Percentiles rank a stretch among this genome's conserved stretches.
phyloP scores from a whole-genome alignment of 92 coral and sea anemone genomes.

The Galaxea fascicularis region DNA sequence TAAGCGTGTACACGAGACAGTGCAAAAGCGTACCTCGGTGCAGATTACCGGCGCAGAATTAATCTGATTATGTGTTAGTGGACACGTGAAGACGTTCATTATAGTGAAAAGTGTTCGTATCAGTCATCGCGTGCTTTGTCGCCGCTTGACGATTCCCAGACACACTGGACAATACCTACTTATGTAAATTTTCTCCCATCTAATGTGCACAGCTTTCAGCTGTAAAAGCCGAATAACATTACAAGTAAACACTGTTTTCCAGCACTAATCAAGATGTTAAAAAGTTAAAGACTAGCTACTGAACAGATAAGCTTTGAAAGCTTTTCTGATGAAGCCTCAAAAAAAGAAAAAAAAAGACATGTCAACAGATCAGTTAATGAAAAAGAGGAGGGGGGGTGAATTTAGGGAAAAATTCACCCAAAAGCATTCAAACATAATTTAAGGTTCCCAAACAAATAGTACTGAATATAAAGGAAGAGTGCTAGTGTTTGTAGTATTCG shows the following conservation, averaged over 20 bases:
- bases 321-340: too few relatives aligned
- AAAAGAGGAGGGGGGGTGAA: neutral
- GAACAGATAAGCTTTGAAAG: too few relatives aligned
- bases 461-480: too few relatives aligned
- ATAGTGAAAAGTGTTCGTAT: neutral
- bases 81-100: too few relatives aligned
- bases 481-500: too few relatives aligned
- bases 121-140: conserved; percentile 3
- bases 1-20: neutral
- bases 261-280: conserved; percentile 9
- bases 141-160: neutral
- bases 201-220: neutral
- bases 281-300: neutral
- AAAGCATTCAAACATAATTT: too few relatives aligned
- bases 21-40: neutral
- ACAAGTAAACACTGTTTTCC: neutral
- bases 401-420: too few relatives aligned
- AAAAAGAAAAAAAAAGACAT: too few relatives aligned
- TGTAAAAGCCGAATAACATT: neutral
- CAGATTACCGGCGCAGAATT: too few relatives aligned
- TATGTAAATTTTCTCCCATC: neutral
- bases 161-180: neutral
- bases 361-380: neutral
- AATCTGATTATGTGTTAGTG: too few relatives aligned
- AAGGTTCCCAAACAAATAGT: too few relatives aligned